phyloP scores from a whole-genome alignment of 2,888 invertebrate genomes.

The Gortyna flavago region DNA sequence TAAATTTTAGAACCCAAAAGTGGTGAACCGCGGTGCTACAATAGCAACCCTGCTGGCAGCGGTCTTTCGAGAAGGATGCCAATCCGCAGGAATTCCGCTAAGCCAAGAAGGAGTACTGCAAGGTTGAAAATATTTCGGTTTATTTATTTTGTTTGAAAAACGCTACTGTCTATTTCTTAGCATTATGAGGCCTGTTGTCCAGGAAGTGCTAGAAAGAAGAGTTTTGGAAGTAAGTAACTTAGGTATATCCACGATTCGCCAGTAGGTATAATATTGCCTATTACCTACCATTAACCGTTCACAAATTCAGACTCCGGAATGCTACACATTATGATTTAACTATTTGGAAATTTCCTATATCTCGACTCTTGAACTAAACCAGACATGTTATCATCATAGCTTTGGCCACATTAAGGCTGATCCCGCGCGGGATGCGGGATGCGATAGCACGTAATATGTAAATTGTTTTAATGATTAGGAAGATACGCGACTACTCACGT shows the following conservation, averaged over 20 bases:
- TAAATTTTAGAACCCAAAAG: conserved; percentile 73
- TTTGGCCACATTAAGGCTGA: not conserved
- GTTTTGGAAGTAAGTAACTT: not conserved
- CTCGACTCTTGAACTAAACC: not conserved
- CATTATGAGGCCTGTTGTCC: not conserved
- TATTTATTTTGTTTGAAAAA: not conserved
- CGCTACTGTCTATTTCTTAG: not conserved
- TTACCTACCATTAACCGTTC: not conserved
- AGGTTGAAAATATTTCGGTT: conserved; percentile 69
- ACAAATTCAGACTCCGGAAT: not conserved
- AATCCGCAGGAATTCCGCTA: conserved; percentile 69
- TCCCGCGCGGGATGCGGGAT: not conserved
- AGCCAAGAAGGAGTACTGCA: conserved; percentile 75
- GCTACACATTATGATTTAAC: too few species aligned
- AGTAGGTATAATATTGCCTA: not conserved
- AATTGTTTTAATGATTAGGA: not conserved
- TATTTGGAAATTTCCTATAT: not conserved
- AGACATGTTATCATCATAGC: not conserved
- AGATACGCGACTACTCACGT: not conserved
- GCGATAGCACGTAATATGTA: too few species aligned
- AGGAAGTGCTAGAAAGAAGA: not conserved
- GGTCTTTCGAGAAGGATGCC: conserved; percentile 81
- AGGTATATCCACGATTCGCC: not conserved
- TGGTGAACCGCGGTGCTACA: conserved; percentile 81
- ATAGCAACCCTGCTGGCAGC: conserved; percentile 81